Conservation (phyloP, 2,888 invertebrate genomes). For the Emmelina monodactyla region DNA sequence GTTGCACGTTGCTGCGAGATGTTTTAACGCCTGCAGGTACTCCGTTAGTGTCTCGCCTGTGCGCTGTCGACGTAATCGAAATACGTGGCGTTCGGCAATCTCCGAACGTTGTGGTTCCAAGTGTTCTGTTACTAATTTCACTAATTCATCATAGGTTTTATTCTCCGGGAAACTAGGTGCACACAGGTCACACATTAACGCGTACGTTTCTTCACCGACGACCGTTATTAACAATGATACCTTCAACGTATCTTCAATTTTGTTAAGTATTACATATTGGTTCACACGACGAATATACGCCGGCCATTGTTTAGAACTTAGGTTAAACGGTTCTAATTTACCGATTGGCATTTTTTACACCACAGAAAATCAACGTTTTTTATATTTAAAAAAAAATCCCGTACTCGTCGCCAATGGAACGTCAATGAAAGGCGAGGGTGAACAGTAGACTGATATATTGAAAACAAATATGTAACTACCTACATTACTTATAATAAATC, state of each 20-base stretch:
- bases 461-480: too few relatives aligned
- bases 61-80: constrained; percentile 4
- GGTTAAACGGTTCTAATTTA: constrained; percentile 2
- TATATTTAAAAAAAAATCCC: background rate
- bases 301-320: constrained; percentile 6
- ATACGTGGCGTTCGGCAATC: constrained; percentile 8
- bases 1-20: constrained; percentile 2
- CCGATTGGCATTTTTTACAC: constrained; percentile 1
- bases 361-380: background rate
- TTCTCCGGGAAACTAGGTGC: background rate
- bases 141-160: background rate
- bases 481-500: too few relatives aligned
- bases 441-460: too few relatives aligned
- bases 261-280: constrained; percentile 10
- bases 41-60: constrained; percentile 4
- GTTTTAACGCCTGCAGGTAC: constrained; percentile 23
- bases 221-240: background rate
- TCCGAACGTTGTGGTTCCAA: constrained; percentile 3
- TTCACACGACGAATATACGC: constrained; percentile 6
- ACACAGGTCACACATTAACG: background rate
- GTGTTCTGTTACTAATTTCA: constrained; percentile 1
- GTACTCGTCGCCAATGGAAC: background rate
- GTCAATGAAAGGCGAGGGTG: too few relatives aligned
- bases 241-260: constrained; percentile 8
- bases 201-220: background rate